Percentiles rank a stretch among this genome's conserved stretches.
phyloP scores from a whole-genome alignment of 2,113 vertebrate species.

The Boleophthalmus pectinirostris region DNA sequence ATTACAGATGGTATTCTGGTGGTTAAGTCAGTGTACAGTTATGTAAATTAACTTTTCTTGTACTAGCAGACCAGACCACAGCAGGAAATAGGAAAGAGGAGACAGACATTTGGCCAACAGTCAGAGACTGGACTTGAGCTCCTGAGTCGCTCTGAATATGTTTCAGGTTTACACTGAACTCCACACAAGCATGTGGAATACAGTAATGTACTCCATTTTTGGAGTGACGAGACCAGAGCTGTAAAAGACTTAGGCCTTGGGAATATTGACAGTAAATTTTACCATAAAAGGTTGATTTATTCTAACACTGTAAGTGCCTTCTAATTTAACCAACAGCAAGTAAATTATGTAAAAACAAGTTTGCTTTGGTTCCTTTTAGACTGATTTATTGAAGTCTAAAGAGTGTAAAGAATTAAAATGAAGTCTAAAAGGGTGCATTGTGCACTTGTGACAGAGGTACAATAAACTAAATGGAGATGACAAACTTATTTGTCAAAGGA shows the following conservation, averaged over 20 bases:
- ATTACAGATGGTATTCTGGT: neutral
- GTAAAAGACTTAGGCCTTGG: neutral
- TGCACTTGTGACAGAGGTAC: conserved; percentile 13
- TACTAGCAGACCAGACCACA: no score
- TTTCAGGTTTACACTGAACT: no score
- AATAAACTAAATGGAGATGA: conserved; percentile 47
- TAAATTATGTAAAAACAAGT: neutral
- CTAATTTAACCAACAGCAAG: no score
- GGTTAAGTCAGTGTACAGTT: no score
- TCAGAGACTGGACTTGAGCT: neutral
- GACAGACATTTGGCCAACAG: no score
- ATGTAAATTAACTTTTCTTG: no score
- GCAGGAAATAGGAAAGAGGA: no score
- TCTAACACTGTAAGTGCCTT: neutral
- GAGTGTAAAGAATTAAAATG: conserved; percentile 11
- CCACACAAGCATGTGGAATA: neutral
- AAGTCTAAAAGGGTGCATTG: conserved; percentile 4
- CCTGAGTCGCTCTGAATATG: no score
- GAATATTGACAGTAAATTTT: neutral
- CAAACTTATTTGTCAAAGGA: conserved; percentile 40
- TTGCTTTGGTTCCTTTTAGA: neutral
- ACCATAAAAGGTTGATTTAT: neutral
- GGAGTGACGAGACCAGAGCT: neutral
- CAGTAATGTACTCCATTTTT: neutral
- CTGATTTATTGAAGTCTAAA: conserved; percentile 24